phyloP scores from a whole-genome alignment of 2,888 invertebrate genomes.

The Antheraea yamamai region DNA sequence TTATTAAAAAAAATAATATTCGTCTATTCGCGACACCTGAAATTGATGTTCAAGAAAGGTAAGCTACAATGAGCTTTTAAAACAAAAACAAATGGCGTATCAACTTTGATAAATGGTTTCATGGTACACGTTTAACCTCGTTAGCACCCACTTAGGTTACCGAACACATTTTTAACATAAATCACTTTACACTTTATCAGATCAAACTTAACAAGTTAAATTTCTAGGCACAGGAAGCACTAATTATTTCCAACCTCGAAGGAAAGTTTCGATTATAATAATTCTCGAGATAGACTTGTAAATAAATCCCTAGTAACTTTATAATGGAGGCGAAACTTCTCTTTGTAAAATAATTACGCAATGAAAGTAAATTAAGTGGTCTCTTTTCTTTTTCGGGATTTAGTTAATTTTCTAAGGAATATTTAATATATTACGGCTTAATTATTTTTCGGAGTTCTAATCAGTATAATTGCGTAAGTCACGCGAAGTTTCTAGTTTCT shows the following conservation, averaged over 20 bases:
- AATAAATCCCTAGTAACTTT: slow-evolving; percentile 21
- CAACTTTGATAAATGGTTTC: slow-evolving; percentile 1
- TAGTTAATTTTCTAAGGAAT: slow-evolving; percentile 20
- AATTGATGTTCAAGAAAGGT: background rate
- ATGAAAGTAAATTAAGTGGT: slow-evolving; percentile 15
- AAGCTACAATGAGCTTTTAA: background rate
- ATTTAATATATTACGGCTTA: background rate
- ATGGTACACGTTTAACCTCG: background rate
- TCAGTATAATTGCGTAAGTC: background rate
- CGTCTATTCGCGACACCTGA: background rate
- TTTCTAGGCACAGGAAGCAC: slow-evolving; percentile 17
- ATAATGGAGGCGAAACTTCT: slow-evolving; percentile 19
- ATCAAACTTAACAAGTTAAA: background rate
- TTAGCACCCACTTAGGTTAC: background rate
- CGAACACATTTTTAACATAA: background rate
- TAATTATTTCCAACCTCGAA: slow-evolving; percentile 17
- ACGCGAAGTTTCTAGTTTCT: background rate
- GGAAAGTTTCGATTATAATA: slow-evolving; percentile 19
- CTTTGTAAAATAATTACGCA: slow-evolving; percentile 16
- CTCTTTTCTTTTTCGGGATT: slow-evolving; percentile 19
- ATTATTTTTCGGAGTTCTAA: background rate
- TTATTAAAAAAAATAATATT: no score
- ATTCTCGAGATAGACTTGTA: slow-evolving; percentile 12
- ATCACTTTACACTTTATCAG: background rate
- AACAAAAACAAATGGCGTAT: background rate